Conservation (phyloP, 2,888 invertebrate genomes). For the Eumerus sabulonum region DNA sequence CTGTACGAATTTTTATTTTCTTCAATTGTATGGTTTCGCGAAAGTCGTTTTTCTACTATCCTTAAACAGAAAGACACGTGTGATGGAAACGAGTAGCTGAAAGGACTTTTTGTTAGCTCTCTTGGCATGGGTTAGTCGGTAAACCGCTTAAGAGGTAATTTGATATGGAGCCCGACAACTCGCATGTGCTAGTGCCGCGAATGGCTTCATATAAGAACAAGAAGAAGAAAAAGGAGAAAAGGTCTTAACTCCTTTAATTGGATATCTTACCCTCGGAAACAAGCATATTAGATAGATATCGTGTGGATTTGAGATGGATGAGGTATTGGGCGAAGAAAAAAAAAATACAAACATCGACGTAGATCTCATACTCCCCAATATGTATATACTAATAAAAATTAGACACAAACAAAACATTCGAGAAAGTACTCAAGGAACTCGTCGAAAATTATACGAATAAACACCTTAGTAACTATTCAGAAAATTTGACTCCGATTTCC, state of each 20-base stretch:
- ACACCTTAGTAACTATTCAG: no score
- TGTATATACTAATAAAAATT: no score
- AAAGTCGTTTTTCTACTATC: slow-evolving; percentile 38
- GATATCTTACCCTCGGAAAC: slow-evolving; percentile 31
- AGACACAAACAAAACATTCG: no score
- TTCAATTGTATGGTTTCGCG: slow-evolving; percentile 52
- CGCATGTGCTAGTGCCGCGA: slow-evolving; percentile 24
- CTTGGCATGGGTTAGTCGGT: slow-evolving; percentile 56
- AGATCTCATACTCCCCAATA: no score
- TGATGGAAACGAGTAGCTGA: not conserved
- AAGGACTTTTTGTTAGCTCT: slow-evolving; percentile 24
- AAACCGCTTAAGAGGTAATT: slow-evolving; percentile 63
- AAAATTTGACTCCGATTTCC: no score
- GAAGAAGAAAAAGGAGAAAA: slow-evolving; percentile 7
- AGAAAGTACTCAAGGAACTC: no score
- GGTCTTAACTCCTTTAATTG: slow-evolving; percentile 54
- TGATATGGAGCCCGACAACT: slow-evolving; percentile 45
- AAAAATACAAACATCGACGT: no score
- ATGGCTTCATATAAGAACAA: slow-evolving; percentile 31
- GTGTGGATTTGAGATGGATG: slow-evolving; percentile 34
- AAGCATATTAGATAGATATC: slow-evolving; percentile 17
- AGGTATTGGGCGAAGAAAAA: not conserved
- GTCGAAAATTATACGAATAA: no score
- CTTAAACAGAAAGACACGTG: not conserved
- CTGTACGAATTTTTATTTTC: slow-evolving; percentile 12